Evolutionary conservation across 2,797 vertebrate species (phyloP), one percentile per base, ranked within the genome.

Genomic region (Coluber constrictor): DNA sequence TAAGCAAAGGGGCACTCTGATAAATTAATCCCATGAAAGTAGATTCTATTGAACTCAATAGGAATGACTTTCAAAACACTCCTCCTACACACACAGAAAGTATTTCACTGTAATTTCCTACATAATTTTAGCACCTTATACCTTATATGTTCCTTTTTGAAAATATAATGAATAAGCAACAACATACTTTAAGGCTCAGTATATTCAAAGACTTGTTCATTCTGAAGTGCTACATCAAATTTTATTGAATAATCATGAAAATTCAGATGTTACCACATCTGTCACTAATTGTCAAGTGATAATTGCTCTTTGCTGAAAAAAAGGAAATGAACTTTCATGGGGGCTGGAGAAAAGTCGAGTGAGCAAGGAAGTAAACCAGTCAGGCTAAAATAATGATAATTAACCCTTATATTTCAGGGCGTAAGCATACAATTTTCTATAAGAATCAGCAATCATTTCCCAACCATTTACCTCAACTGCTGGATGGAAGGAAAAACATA

Each of bases 271-370:
- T 92, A 90, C 91, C 89, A 94, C 94, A 95, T 96, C 93, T 96
- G 94, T 93, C 95, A 94, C 92, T 97, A 96, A 97, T 96, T 96
- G 93, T 93, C 90, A 95, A 96, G 95, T 95, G 96, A 96, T 96
- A 96, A 97, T 96, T 96, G 94, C 92, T 94, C 93, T 92, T 96
- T 96, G 94, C 95, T 97, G 94, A 94, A 96, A 96, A 61, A 95
- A 95, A 96, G 96, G 95, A 96, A 96, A 94, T 93, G 88, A 89
- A 94, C 0, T 0, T 88, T 95, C 90, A 57, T 87, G 79, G 95
- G 37, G 93, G 86, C 83, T 93, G 87, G 92, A 2, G 0, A 86
- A 74, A 79, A 88, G 74, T 25, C 2, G n/a, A 57, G 23, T 90
- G 47, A 90, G 51, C 91, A 94, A 95, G 91, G 94, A 96, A 96